Conservation (phyloP, 2,113 vertebrate species). For the Jaculus jaculus region DNA sequence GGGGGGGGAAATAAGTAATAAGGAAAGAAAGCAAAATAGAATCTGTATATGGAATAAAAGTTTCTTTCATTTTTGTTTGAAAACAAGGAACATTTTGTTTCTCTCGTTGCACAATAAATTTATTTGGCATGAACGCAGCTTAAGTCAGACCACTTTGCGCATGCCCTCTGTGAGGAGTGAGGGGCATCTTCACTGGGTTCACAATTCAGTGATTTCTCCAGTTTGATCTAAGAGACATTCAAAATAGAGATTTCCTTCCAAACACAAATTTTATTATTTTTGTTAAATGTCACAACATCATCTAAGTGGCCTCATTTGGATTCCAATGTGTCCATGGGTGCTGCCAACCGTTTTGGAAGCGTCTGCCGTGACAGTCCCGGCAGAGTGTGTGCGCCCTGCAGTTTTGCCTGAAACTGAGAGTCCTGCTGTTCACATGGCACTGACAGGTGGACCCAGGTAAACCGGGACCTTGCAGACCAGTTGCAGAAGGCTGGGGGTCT, state of each 20-base stretch:
- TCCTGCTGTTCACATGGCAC: neutral
- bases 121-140: neutral
- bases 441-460: conserved; percentile 88
- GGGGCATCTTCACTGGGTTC: neutral
- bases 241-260: neutral
- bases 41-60: neutral
- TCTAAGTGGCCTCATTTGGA: neutral
- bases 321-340: neutral
- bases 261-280: neutral
- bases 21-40: neutral
- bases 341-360: neutral
- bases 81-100: neutral
- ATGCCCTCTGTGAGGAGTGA: neutral
- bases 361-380: neutral
- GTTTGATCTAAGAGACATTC: neutral
- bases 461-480: conserved; percentile 81
- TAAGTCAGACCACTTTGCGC: neutral
- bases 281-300: conserved; percentile 18
- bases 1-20: neutral
- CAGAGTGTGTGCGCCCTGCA: neutral
- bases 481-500: conserved; percentile 76
- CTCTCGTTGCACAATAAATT: conserved; percentile 23
- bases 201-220: neutral
- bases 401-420: neutral
- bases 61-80: neutral